Base-by-base conservation (phyloP, 2,888 invertebrate species). In the Ochropleura plecta region DNA sequence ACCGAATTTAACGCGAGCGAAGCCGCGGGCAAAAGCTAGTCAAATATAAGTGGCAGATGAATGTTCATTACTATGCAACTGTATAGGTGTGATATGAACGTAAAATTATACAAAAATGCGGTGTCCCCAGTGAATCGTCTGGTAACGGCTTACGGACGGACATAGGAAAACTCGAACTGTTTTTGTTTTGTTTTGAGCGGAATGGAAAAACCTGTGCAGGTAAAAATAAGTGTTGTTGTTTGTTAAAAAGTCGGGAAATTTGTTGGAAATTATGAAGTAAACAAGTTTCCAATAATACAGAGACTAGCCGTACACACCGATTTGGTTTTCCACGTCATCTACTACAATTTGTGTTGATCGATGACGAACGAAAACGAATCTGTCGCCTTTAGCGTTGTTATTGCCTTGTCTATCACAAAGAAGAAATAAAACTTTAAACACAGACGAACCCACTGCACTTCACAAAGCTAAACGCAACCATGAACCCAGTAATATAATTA, bases 401-500 rank as follows among this genome's bases (percentile, higher is more conserved):
- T 20, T 16, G 12, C 14, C 10, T 66, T 18, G 18, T 49, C 18
- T 10, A 49, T 42, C 14, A 3, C 18, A 49, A 30, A 14, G 0
- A 51, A 57, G 30, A 40, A 30, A 49, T 14, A 44, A 51, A 40
- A 14, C 42, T 53, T 20, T 44, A 18, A 40, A 64, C 9, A 10
- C 30, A 18, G n/a, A 5, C 10, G 6, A 20, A 57, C 51, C 30
- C 10, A 12, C 46, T 63, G 53, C 48, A 62, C 30, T 48, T 53
- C n/a, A 62, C 51, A 66, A 18, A 73, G 42, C 60, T 12, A 64
- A 59, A 63, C 62, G 30, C 78, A 84, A 72, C 81, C 82, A 66
- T 86, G 78, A 84, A 84, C 84, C 71, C 79, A 71, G 60, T 48
- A 77, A 57, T 79, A 81, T 81, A 76, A 79, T 78, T 86, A 76